Evolutionary conservation across 2,888 invertebrate genomes (phyloP).

Genomic region (Liodrosophila aerea): DNA sequence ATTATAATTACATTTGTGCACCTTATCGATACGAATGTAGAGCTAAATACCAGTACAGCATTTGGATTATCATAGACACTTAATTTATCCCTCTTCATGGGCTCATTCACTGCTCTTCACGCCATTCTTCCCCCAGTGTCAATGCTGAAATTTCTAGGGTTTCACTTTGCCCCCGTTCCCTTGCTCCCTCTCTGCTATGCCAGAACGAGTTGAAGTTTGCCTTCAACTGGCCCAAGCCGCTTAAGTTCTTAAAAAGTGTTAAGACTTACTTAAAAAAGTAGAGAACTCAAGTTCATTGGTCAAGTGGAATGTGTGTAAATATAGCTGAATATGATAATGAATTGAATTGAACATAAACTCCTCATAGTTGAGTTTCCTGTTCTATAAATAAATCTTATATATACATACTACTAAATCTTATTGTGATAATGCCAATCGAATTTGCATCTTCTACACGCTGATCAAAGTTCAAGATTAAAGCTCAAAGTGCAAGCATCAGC

Average conservation of each 20-base stretch:
- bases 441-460: no score
- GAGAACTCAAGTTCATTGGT: slow-evolving; percentile 45
- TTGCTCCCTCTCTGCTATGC: slow-evolving; percentile 1
- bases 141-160: slow-evolving; percentile 43
- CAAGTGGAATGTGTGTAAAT: slow-evolving; percentile 36
- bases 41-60: not conserved
- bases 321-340: not conserved
- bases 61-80: not conserved
- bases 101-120: slow-evolving; percentile 22
- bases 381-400: no score
- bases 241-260: slow-evolving; percentile 54
- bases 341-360: no score
- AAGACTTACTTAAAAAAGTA: slow-evolving; percentile 16
- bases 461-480: no score
- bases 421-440: no score
- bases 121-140: slow-evolving; percentile 38
- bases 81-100: not conserved
- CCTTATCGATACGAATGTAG: slow-evolving; percentile 11
- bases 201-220: slow-evolving; percentile 47
- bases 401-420: no score
- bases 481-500: slow-evolving; percentile 25
- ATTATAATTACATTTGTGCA: slow-evolving; percentile 59
- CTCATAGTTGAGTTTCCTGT: no score
- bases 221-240: slow-evolving; percentile 40
- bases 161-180: slow-evolving; percentile 22